These are phyloP conservation scores for Climacteris rufus DNA, from an alignment of 2,113 vertebrate genomes.

Conservation along the genomic window DNA sequence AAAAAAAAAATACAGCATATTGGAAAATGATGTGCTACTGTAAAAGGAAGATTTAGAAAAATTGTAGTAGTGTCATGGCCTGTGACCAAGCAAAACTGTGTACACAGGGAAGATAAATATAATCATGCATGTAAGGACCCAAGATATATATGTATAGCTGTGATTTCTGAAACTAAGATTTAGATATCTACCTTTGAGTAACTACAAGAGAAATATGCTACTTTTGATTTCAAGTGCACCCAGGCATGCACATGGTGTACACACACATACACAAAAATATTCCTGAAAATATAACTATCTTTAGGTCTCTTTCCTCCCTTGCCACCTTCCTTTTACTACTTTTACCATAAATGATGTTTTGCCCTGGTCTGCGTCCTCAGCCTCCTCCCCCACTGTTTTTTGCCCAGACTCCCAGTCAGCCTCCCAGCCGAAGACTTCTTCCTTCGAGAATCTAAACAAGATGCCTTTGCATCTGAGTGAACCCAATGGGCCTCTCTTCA, in stretches of 20 bases:
- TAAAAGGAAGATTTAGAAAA: background rate
- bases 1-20: background rate
- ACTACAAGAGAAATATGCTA: background rate
- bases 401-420: background rate
- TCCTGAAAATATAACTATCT: background rate
- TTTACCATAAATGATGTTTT: background rate
- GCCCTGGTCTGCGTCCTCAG: background rate
- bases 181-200: background rate
- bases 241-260: background rate
- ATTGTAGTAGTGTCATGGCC: background rate
- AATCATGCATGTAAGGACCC: background rate
- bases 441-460: constrained; percentile 42
- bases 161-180: background rate
- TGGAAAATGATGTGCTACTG: background rate
- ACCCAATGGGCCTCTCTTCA: constrained; percentile 50
- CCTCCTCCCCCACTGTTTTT: background rate
- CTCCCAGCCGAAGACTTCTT: background rate
- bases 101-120: background rate
- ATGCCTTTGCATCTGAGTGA: constrained; percentile 50
- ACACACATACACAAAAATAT: background rate
- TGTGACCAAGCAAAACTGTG: background rate
- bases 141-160: background rate
- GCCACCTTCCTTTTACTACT: background rate
- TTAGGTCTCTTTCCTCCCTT: background rate
- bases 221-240: background rate